Evolutionary conservation across 2,888 invertebrate genomes (phyloP), one percentile per base, ranked within the genome.

Genomic region (Toxonevra muliebris): DNA sequence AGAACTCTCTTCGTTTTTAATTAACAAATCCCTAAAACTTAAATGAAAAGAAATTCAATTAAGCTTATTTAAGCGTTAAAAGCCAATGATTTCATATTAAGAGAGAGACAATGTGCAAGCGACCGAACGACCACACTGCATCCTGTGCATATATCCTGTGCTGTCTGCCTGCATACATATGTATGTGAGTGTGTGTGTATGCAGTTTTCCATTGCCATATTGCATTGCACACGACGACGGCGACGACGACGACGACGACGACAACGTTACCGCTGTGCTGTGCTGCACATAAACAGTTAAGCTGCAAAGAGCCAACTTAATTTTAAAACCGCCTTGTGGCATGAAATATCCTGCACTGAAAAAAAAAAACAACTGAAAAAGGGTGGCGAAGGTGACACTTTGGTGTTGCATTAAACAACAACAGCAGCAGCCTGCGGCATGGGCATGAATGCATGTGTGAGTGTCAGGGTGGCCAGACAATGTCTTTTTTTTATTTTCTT

Each of bases 61-160:
- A 84, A 83, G 84, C 84, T 84, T 83, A 84, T 84, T 84, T 84
- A 81, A 84, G 83, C 84, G 84, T 84, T 84, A 84, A 84, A 84
- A 84, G 84, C 84, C 84, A 84, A 84, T 84, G 79, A 76, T 78
- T 76, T 76, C 73, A 76, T 74, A 76, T 75, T 71, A 70, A 61
- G 66, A 48, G 57, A 62, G 70, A 71, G 40, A 57, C 55, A 57
- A 17, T 57, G 64, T 50, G 64, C 10, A 40, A 57, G 50, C n/a
- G 55, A 53, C 13, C 11, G n/a, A 13, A 13, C 4, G 30, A 30
- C 30, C 30, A 60, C 20, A 45, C 7, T 60, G 60, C 60, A 65
- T 53, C 57, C 45, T 40, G 50, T n/a, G 50, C n/a, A 58, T 50
- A 58, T 54, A 30, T 48, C 20, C 19, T 13, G 40, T 40, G 15